Conservation (phyloP, 2,797 vertebrate species). For the Buphagus erythrorhynchus region DNA sequence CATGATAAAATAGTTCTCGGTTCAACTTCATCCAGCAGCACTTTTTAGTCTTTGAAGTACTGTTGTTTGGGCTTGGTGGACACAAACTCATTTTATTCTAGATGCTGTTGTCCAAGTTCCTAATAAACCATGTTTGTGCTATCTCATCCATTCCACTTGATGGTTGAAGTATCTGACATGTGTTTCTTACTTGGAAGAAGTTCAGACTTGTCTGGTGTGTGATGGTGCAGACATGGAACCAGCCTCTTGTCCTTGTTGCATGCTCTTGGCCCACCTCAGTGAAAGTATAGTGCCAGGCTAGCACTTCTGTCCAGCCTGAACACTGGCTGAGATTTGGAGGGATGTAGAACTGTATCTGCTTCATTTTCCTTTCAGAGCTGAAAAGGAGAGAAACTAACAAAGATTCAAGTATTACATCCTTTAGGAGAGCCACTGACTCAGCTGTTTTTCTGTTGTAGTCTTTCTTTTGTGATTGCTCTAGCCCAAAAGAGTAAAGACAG, state of each 20-base stretch:
- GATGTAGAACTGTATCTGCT: background rate
- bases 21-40: background rate
- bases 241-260: background rate
- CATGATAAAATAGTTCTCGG: background rate
- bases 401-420: background rate
- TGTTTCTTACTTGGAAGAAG: background rate
- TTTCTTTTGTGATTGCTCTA: background rate
- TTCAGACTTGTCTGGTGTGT: background rate
- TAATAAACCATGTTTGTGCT: background rate
- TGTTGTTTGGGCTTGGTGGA: background rate
- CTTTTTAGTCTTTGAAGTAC: constrained; percentile 19
- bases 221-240: background rate
- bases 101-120: background rate
- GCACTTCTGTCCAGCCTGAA: background rate
- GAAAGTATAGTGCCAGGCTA: background rate
- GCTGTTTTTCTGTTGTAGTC: background rate
- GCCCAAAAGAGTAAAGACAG: background rate
- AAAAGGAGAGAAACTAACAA: background rate
- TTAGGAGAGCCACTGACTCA: background rate
- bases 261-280: background rate
- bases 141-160: background rate
- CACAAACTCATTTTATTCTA: background rate
- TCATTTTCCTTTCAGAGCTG: background rate
- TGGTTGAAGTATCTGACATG: background rate
- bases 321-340: background rate